Percentiles rank a stretch among this genome's conserved stretches.
phyloP scores from a whole-genome alignment of 2,113 vertebrate species.

The Phaethornis superciliosus region DNA sequence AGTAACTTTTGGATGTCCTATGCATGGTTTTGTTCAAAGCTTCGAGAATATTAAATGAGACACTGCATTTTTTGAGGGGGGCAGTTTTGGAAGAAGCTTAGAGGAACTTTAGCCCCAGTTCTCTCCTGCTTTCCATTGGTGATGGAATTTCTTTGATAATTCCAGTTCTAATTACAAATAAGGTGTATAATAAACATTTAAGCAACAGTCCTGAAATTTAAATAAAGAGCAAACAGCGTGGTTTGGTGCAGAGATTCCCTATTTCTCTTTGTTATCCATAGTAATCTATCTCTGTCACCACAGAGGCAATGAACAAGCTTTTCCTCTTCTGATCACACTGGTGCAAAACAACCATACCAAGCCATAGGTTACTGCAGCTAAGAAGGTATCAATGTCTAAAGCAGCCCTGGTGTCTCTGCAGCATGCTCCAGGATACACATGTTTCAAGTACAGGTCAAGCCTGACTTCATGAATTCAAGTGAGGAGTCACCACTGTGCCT shows the following conservation, averaged over 20 bases:
- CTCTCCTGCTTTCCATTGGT: neutral
- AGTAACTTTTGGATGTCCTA: neutral
- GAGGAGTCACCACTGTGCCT: neutral
- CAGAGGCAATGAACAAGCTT: neutral
- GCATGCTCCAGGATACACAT: rapidly evolving
- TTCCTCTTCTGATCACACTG: neutral
- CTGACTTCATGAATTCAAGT: neutral
- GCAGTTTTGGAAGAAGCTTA: neutral
- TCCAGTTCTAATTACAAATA: neutral
- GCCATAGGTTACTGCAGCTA: neutral
- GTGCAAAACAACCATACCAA: neutral
- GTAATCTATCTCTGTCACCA: neutral
- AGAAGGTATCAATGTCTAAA: neutral
- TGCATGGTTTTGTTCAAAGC: neutral
- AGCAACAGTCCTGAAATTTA: neutral
- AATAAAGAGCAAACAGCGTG: neutral
- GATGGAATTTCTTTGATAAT: neutral
- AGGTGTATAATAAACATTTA: neutral
- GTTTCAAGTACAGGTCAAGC: neutral
- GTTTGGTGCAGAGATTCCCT: neutral
- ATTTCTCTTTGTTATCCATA: neutral
- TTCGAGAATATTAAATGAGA: neutral
- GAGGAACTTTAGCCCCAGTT: neutral
- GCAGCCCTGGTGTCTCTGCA: neutral
- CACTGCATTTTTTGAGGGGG: neutral